Base-by-base conservation (phyloP, 2,888 invertebrate genomes). In the Drosophila lutescens region DNA sequence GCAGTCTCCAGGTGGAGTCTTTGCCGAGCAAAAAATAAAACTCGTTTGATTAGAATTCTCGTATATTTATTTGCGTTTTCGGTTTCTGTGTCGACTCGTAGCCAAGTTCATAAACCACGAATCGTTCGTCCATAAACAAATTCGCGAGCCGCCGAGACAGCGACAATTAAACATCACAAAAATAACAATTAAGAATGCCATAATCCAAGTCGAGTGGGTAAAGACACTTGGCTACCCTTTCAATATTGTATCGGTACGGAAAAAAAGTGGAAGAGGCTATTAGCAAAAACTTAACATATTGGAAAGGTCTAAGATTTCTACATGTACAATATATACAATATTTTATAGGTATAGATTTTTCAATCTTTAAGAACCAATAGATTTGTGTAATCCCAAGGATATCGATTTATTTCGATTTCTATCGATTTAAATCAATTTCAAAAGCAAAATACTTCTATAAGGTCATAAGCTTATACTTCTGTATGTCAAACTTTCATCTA, bases 51-150 rank as follows among this genome's bases (percentile, higher is more conserved):
- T 53, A 71, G 55, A 71, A 71, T 43, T 61, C 55, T 50, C 69
- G 53, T 47, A 44, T 55, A 55, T 57, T 41, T 53, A 17, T 63
- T 43, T 53, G 46, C 36, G 12, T 55, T 62, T 63, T 50, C 43
- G 13, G 36, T 41, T 58, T 49, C 49, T 55, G 69, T 43, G 44
- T 65, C 65, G 50, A 51, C 59, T 63, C 69, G 61, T 20, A 51
- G 47, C 23, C 47, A 69, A 71, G 75, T 75, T 79, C 60, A 83
- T 80, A 86, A 86, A 75, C 83, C 68, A 70, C 72, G 70, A 77
- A 81, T 80, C 77, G 79, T 51, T 84, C 65, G 74, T 51, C 65
- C 74, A 78, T 76, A 75, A 75, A 63, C 50, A 77, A 68, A 47
- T 70, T 71, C 69, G 49, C 66, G 46, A 76, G 50, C 32, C 46